Conservation (phyloP, 1,140 invertebrate species). For the Hyposmocoma kahamanoa region DNA sequence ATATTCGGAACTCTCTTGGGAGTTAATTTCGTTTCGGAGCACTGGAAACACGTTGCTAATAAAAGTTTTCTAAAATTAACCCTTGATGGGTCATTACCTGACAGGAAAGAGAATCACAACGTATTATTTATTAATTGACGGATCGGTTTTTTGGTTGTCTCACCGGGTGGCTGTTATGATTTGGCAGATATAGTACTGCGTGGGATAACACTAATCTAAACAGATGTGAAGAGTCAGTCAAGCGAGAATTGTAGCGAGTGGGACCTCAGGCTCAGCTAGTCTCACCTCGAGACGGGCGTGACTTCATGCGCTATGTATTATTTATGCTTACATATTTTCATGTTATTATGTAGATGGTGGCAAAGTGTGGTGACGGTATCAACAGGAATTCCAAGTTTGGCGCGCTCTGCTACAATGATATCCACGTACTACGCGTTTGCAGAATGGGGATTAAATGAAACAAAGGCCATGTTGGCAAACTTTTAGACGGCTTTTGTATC, state of each 20-base stretch:
- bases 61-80: no score
- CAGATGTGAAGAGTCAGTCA: no score
- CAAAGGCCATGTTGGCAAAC: background rate
- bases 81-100: no score
- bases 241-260: no score
- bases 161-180: no score
- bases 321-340: conserved; percentile 10
- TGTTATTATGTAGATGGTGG: conserved; percentile 11
- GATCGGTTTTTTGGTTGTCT: no score
- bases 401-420: background rate
- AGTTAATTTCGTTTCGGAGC: conserved; percentile 26
- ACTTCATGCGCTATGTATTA: background rate
- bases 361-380: conserved; percentile 8
- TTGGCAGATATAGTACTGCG: no score
- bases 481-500: background rate
- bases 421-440: conserved; percentile 3
- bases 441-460: conserved; percentile 9
- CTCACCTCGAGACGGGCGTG: no score
- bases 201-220: no score
- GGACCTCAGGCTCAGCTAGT: no score
- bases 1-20: conserved; percentile 30
- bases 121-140: no score
- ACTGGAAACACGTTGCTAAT: conserved; percentile 3
- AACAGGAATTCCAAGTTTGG: conserved; percentile 10
- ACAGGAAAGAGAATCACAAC: no score